Evolutionary conservation across 2,113 vertebrate species (phyloP).

Genomic region (Dascyllus trimaculatus): DNA sequence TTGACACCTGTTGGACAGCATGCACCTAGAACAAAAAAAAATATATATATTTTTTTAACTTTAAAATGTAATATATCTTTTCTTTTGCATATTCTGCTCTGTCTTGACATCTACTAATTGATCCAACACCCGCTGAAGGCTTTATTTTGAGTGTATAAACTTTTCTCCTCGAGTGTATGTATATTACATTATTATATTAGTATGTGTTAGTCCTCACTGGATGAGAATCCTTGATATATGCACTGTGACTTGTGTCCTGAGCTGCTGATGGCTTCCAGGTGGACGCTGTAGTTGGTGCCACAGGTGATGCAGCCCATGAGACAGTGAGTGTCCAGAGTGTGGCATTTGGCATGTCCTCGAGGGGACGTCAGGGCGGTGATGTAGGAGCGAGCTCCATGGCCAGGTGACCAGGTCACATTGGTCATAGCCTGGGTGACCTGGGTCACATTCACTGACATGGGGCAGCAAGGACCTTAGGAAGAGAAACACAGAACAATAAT

Average conservation of each 20-base stretch:
- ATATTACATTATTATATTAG: no score
- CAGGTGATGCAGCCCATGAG: constrained; percentile 94
- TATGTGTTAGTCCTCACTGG: constrained; percentile 81
- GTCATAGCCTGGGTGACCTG: constrained; percentile 92
- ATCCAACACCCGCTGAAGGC: not conserved
- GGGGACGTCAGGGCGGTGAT: constrained; percentile 85
- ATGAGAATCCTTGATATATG: constrained; percentile 87
- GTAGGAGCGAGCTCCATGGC: constrained; percentile 86
- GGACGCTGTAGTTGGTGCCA: constrained; percentile 89
- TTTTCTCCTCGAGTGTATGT: not conserved
- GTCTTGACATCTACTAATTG: not conserved
- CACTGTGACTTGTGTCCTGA: constrained; percentile 88
- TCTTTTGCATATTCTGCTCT: not conserved
- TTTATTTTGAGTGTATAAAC: no score
- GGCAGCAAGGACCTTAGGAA: constrained; percentile 91
- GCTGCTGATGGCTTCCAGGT: constrained; percentile 89
- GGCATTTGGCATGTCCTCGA: constrained; percentile 89
- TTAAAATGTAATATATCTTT: not conserved
- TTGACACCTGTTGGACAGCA: constrained; percentile 93
- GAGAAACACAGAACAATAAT: not conserved
- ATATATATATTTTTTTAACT: no score
- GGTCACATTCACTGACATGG: constrained; percentile 82
- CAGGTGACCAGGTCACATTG: constrained; percentile 90
- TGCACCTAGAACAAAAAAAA: constrained; percentile 79
- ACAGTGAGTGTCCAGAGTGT: constrained; percentile 89